Base-by-base conservation (phyloP, 2,888 invertebrate species). In the Acanthosoma haemorrhoidale region DNA sequence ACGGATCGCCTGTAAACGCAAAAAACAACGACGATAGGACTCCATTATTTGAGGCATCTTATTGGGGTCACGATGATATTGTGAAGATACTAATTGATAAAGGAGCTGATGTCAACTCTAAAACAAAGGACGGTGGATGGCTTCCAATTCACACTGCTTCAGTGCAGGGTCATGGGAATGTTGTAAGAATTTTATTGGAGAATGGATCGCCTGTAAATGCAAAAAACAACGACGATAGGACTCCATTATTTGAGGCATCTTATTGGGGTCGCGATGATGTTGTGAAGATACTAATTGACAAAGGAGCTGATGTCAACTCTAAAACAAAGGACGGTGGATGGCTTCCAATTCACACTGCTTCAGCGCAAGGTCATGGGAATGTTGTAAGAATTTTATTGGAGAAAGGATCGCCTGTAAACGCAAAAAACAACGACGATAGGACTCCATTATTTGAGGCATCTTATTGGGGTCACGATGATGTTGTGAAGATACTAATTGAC, bases 21-120 rank as follows among this genome's bases (percentile, higher is more conserved):
- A 90, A 92, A 0, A 96, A 96, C 79, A 92, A 94, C 77, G 95
- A 96, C 82, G 96, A 96, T 21, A 96, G 96, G 60, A 96, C 96
- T n/a, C 95, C 96, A 8, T 83, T 97, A 4, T 25, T 2, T 5
- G 51, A 51, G 29, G 51, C 51, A n/a, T 1, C 51, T 25, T 51
- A 25, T n/a, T 5, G 2, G 4, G 51, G 51, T 25, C 51, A 51
- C n/a, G 13, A 51, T 51, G 25, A 25, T 51, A n/a, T n/a, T 25
- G 25, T 51, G n/a, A 51, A 51, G 29, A 9, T 1, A 25, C 51
- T 51, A 6, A 13, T 51, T n/a, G 51, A 4, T 3, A 51, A 51
- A 25, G 51, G 51, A 51, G 51, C 51, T 2, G 25, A 25, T 8
- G n/a, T 25, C 2, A 51, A 25, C n/a, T 5, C 1, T n/a, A 25